Base-by-base conservation (phyloP, 1,140 invertebrate genomes). In the Halictus rubicundus region DNA sequence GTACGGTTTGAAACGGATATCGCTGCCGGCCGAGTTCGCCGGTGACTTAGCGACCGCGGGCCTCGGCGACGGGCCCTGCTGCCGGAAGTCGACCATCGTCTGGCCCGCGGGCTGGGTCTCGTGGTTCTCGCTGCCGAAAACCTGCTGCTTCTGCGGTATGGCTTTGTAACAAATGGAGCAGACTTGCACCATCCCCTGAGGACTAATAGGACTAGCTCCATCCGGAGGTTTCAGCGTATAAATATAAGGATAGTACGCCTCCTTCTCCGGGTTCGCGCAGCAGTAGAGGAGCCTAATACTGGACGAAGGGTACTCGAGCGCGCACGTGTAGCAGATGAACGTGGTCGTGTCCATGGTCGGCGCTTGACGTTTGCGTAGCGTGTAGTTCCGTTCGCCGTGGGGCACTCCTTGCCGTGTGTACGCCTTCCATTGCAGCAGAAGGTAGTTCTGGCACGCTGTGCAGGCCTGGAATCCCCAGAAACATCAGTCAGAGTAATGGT, bases 251-350 rank as follows among this genome's bases (percentile, higher is more conserved):
- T 97, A 98, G 92, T 96, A 98, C 32, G 97, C 96, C 90, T 98
- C 97, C 73, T 96, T 94, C 88, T 97, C 97, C 2, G 96, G 95
- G 93, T 98, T 97, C 54, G 96, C 94, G 89, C 96, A 96, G 90
- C 97, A 97, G 91, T 97, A 97, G n/a, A 98, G 93, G 68, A 97
- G 92, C 87, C 96, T 93, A 92, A 97, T 93, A 94, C 95, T 94
- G 90, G 95, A 96, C 25, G 96, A 96, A 76, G 96, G 95, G 90
- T 96, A 96, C 90, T 96, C 95, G 80, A 95, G 94, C 37, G 96
- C 96, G 93, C 97, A 98, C 64, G 97, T 97, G 91, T 97, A 98
- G 93, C 97, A 98, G 42, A 98, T 95, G 91, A 98, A 98, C 74
- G 95, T 96, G 19, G 96, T 95, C 3, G 94, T 94, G 86, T 96